Evolutionary conservation across 2,888 invertebrate species (phyloP), one percentile per base, ranked within the genome.

Genomic region (Timema podura): DNA sequence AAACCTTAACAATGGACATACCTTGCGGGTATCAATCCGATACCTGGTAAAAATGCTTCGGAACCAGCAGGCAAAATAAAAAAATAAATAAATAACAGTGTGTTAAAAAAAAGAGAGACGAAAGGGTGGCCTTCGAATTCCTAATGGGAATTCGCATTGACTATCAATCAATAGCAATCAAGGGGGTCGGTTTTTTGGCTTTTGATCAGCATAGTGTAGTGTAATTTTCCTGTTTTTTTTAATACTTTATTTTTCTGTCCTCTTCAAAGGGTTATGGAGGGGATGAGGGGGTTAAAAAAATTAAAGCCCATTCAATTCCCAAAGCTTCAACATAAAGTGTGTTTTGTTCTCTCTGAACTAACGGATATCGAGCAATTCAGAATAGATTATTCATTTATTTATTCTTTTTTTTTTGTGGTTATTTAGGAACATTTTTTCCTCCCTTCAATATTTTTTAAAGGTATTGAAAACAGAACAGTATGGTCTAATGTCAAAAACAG

Each of bases 71-170:
- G 30, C 30, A 30, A 30, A 30, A 30, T 2, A 30, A 30, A 30
- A 30, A 30, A 30, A 30, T 30, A 30, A 30, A 30, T 30, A 30
- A 30, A 30, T 30, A 30, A 30, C 30, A 30, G 30, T 30, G 30
- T 30, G 30, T 30, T 30, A 30, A 30, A 30, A 30, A 30, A 30
- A 3, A 30, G 30, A 30, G 30, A 30, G 30, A 57, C 10, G 57
- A 57, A 61, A 61, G 61, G 61, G 30, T 30, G 30, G 44, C 61
- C 61, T 61, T 61, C 61, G 61, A 61, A 61, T 61, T 61, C 44
- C 61, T 61, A 61, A 61, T 61, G 61, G 61, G 61, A 61, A 61
- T 44, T 44, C 30, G 61, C 45, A 61, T 61, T 61, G 61, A 61
- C 61, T 44, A 61, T 30, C 61, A 61, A 44, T 61, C 61, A 61